Percentiles rank a stretch among this genome's conserved stretches.
These are phyloP conservation scores for Zoanthus sansibaricus DNA, from an alignment of 92 coral and sea anemone genomes.

Conservation along the genomic window DNA sequence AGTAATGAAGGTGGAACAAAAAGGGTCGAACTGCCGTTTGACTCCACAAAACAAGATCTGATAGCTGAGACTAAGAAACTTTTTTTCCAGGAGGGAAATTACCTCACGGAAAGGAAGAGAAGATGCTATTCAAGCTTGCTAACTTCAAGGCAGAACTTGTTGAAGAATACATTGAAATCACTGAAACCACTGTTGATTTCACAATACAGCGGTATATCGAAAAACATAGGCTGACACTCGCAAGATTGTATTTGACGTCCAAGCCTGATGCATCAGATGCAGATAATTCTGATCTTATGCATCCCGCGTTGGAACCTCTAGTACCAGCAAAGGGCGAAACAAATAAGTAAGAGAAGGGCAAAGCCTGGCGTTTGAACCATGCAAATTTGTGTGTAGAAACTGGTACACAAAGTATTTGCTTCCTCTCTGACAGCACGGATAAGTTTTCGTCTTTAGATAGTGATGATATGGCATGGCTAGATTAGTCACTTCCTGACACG, in stretches of 20 bases:
- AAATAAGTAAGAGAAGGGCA: no score
- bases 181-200: slow-evolving; percentile 29
- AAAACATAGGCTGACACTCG: slow-evolving; percentile 46
- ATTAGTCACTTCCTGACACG: no score
- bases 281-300: slow-evolving; percentile 31
- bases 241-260: slow-evolving; percentile 54
- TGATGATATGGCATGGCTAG: no score
- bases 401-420: no score
- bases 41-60: slow-evolving; percentile 22
- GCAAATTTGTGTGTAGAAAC: no score
- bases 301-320: slow-evolving; percentile 9
- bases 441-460: no score
- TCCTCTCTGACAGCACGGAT: no score
- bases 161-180: slow-evolving; percentile 42
- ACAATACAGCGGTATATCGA: slow-evolving; percentile 58
- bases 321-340: slow-evolving; percentile 4
- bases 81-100: slow-evolving; percentile 47
- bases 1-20: slow-evolving; percentile 40
- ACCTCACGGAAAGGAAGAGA: slow-evolving; percentile 29
- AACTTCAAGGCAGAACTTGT: slow-evolving; percentile 51
- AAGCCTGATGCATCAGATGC: slow-evolving; percentile 15
- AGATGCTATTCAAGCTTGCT: slow-evolving; percentile 58
- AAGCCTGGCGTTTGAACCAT: no score
- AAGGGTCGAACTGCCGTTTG: slow-evolving; percentile 34
- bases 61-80: slow-evolving; percentile 53